These are phyloP conservation scores for Neoarius graeffei DNA, from an alignment of 2,113 vertebrate species.

Conservation along the genomic window DNA sequence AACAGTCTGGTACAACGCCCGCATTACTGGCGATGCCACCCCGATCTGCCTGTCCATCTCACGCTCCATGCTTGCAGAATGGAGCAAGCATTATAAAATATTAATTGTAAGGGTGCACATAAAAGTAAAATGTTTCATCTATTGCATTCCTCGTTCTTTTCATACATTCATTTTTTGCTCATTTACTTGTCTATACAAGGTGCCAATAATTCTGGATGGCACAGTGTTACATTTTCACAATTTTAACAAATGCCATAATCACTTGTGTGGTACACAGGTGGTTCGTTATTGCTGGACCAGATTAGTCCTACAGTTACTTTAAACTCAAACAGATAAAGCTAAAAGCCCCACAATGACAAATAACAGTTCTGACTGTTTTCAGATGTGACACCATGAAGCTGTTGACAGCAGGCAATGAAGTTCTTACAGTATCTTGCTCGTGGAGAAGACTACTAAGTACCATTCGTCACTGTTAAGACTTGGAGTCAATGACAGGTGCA, in stretches of 20 bases:
- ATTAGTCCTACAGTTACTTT: neutral
- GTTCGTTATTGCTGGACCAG: conserved; percentile 10
- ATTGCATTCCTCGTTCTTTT: neutral
- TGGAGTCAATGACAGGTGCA: conserved; percentile 46
- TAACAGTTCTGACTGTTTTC: neutral
- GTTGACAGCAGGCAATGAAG: conserved; percentile 38
- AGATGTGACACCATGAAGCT: conserved; percentile 1
- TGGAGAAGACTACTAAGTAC: conserved; percentile 39
- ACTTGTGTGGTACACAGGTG: conserved; percentile 9
- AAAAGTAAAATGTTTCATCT: neutral
- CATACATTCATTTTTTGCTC: too few species aligned
- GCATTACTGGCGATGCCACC: too few species aligned
- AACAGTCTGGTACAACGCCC: too few species aligned
- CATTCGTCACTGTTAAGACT: conserved; percentile 35
- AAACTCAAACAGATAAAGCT: conserved; percentile 7
- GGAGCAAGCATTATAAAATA: neutral
- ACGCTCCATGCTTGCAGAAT: too few species aligned
- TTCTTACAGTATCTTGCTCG: neutral
- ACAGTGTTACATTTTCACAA: neutral
- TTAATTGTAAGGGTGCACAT: neutral
- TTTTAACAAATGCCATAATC: conserved; percentile 9
- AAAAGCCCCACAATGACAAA: neutral
- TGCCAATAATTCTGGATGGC: neutral
- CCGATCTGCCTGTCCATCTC: too few species aligned
- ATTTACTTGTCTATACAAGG: neutral